Conservation (phyloP, 1,140 invertebrate species). For the Drosophila pseudoananassae region DNA sequence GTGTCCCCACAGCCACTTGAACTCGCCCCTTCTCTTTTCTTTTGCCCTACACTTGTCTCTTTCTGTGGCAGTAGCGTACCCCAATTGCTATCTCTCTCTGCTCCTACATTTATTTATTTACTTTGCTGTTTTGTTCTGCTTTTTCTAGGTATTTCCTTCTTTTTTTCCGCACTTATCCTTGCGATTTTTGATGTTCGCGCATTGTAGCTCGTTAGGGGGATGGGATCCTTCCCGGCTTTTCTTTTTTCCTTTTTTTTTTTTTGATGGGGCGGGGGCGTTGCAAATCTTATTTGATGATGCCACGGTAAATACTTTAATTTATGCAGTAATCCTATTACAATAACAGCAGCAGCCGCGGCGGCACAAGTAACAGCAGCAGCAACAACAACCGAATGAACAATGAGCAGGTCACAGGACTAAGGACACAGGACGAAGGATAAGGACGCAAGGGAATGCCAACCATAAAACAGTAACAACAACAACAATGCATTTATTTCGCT, state of each 20-base stretch:
- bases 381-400: constrained; percentile 41
- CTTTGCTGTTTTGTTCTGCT: constrained; percentile 54
- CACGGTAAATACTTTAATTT: constrained; percentile 79
- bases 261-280: constrained; percentile 35
- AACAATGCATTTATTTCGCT: constrained; percentile 62
- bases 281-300: constrained; percentile 80
- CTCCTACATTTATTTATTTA: constrained; percentile 67
- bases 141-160: constrained; percentile 18
- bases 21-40: constrained; percentile 1
- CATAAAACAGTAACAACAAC: constrained; percentile 44
- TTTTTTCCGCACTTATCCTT: constrained; percentile 54
- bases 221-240: constrained; percentile 6
- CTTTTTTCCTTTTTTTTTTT: not conserved
- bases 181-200: constrained; percentile 76
- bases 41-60: not conserved
- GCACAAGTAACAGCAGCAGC: constrained; percentile 22
- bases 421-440: constrained; percentile 9
- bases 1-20: constrained; percentile 57
- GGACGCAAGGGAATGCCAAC: constrained; percentile 34
- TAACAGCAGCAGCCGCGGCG: constrained; percentile 38
- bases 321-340: constrained; percentile 82
- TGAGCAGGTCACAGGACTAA: constrained; percentile 7
- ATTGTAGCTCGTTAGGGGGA: constrained; percentile 65
- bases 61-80: not conserved
- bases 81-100: constrained; percentile 7